Base-by-base conservation (phyloP, 1,140 invertebrate genomes). In the Vollenhovia emeryi region DNA sequence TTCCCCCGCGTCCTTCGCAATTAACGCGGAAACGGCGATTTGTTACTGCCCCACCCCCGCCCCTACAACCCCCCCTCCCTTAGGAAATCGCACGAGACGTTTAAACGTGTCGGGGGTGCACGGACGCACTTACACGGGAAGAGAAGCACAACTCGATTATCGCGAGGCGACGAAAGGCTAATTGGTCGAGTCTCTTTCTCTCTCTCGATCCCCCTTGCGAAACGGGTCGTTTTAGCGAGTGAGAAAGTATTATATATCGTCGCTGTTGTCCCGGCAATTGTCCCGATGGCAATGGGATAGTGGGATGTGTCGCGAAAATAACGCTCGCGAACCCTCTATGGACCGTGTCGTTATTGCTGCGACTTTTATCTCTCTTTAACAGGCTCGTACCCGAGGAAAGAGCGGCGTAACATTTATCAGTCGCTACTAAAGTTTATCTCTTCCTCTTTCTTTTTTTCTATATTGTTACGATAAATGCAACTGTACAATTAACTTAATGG, bases 221-320 rank as follows among this genome's bases (percentile, higher is more conserved):
- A 82, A 59, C 18, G 21, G 43, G 15, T 79, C 36, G 66, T 73
- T 82, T 21, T 11, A 57, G 27, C 36, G 13, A 57, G 48, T 52
- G 24, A 57, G 52, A 68, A 71, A 71, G 24, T 66, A 66, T 66
- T 33, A 52, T 15, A 43, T 33, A 43, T 57, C 48, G 45, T 69
- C 48, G 45, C 50, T 40, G 64, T 69, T 80, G 64, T 57, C 8
- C 50, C 78, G 78, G 13, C 64, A 57, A 82, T 73, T 33, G 40
- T 82, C 24, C 36, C 21, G 78, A 82, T 82, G 78, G 78, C 78
- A 82, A 82, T 82, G 78, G 78, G 78, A 82, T 82, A 80, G 50
- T 71, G 64, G 36, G 78, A 80, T 71, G 36, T 30, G 66, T 43
- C 78, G 50, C 36, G 66, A 57, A 24, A 57, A 59, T 45, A 59